A percentile compares a stretch with the other conserved stretches of the same genome.
Conservation (phyloP, 2,888 invertebrate genomes). For the Invenusta paracnida region DNA sequence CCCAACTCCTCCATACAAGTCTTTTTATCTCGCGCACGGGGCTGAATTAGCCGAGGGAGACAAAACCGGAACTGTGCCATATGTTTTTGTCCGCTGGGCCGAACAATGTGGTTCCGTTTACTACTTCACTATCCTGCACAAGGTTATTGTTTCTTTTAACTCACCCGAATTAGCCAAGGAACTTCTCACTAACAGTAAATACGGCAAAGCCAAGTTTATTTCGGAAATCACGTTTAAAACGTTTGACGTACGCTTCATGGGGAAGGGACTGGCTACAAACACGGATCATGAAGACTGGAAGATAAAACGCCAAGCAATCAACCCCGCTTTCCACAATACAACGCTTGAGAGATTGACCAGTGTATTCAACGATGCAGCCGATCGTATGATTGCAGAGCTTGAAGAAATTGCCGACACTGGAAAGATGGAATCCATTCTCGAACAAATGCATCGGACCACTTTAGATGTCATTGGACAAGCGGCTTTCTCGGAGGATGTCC, state of each 20-base stretch:
- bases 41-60: not conserved
- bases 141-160: conserved; percentile 36
- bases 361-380: conserved; percentile 32
- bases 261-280: conserved; percentile 36
- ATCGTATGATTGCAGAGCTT: conserved; percentile 36
- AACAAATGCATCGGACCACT: conserved; percentile 8
- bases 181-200: not conserved
- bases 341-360: not conserved
- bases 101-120: conserved; percentile 36
- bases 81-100: not conserved
- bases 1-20: not conserved
- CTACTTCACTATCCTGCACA: conserved; percentile 35
- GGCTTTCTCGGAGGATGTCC: conserved; percentile 28
- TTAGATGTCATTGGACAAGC: conserved; percentile 21
- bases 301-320: conserved; percentile 34
- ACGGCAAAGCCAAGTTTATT: conserved; percentile 35
- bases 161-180: conserved; percentile 34
- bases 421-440: conserved; percentile 14
- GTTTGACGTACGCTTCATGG: conserved; percentile 35
- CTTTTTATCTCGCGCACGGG: not conserved
- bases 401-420: not conserved
- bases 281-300: conserved; percentile 41
- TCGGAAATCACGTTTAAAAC: conserved; percentile 32
- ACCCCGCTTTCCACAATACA: conserved; percentile 40
- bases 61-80: too few species aligned